These are phyloP conservation scores for Podarcis lilfordi DNA, from an alignment of 2,797 vertebrate species.

Conservation along the genomic window DNA sequence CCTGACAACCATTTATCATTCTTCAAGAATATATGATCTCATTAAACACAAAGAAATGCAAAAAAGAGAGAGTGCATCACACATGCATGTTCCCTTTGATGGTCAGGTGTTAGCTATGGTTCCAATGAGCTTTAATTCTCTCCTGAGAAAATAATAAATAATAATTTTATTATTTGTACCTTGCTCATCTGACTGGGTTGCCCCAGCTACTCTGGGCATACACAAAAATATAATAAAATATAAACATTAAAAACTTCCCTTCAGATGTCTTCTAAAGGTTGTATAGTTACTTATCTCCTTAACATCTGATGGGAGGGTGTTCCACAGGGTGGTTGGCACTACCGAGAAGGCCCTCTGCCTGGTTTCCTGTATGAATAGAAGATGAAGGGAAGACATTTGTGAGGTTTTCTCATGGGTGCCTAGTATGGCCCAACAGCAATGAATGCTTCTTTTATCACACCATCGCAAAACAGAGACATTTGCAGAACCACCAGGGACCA, in stretches of 20 bases:
- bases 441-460: slow-evolving; percentile 15
- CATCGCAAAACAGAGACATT: background rate
- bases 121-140: slow-evolving; percentile 65
- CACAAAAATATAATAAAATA: no score
- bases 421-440: slow-evolving; percentile 34
- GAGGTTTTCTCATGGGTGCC: slow-evolving; percentile 50
- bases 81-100: slow-evolving; percentile 45
- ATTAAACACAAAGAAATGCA: slow-evolving; percentile 51
- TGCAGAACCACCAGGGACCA: slow-evolving; percentile 1
- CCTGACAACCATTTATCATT: slow-evolving; percentile 65
- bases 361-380: no score
- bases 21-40: slow-evolving; percentile 55
- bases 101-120: slow-evolving; percentile 48
- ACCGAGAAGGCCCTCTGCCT: no score
- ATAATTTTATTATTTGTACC: no score
- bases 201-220: no score
- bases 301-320: no score
- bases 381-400: slow-evolving; percentile 31
- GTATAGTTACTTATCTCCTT: no score
- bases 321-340: no score
- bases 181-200: no score
- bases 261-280: no score
- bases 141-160: slow-evolving; percentile 31
- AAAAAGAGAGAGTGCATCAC: slow-evolving; percentile 2
- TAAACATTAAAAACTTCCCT: no score